Conservation (phyloP, 2,888 invertebrate species). For the Cheiracanthium punctorium region DNA sequence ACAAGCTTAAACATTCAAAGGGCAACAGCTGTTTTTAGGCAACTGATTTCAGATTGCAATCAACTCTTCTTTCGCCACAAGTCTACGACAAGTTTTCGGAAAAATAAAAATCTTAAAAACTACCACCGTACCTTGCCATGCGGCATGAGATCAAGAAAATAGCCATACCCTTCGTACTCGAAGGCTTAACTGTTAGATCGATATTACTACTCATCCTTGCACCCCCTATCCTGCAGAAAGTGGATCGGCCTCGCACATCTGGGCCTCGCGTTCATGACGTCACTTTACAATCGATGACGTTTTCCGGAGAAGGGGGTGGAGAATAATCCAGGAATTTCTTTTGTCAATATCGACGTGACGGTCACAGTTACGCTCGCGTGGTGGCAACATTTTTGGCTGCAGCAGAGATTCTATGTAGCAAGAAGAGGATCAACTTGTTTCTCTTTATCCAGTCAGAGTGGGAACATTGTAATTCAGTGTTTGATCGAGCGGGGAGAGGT, state of each 20-base stretch:
- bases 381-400: conserved; percentile 46
- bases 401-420: conserved; percentile 39
- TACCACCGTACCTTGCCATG: background rate
- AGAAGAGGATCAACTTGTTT: conserved; percentile 17
- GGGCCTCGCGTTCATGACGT: conserved; percentile 62
- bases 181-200: conserved; percentile 36
- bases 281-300: conserved; percentile 70
- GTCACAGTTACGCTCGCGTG: conserved; percentile 45
- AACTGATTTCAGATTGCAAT: no score
- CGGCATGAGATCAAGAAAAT: background rate
- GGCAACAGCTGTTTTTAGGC: no score
- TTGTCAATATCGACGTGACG: conserved; percentile 59
- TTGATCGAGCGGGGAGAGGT: background rate
- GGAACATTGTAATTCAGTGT: background rate
- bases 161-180: conserved; percentile 22
- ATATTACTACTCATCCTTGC: conserved; percentile 62
- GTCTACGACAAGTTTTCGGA: no score
- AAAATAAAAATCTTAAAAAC: background rate
- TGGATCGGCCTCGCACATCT: conserved; percentile 60
- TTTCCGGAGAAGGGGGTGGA: conserved; percentile 29
- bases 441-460: conserved; percentile 5
- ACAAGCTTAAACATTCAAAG: no score
- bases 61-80: no score
- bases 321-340: conserved; percentile 62
- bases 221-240: conserved; percentile 32